Percentiles rank a stretch among this genome's conserved stretches.
Evolutionary conservation across 1,140 invertebrate species (phyloP).

Genomic region (Brachionus angularis): DNA sequence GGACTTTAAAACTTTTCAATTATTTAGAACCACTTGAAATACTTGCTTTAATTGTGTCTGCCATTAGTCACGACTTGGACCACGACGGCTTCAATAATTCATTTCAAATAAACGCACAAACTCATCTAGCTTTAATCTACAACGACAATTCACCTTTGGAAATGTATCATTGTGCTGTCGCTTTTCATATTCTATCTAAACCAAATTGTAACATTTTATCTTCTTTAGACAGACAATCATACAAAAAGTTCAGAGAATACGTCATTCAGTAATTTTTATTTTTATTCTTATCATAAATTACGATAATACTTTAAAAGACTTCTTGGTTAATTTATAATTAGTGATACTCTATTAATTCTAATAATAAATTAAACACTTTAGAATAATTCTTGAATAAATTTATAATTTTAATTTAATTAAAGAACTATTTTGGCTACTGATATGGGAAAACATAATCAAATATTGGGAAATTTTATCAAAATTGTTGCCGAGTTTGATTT

Average conservation of each 20-base stretch:
- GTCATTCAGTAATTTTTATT: slow-evolving; percentile 45
- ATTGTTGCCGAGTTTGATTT: slow-evolving; percentile 44
- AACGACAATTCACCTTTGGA: slow-evolving; percentile 83
- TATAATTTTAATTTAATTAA: slow-evolving; percentile 52
- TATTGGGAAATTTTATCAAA: slow-evolving; percentile 57
- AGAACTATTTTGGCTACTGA: slow-evolving; percentile 58
- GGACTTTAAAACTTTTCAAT: background rate
- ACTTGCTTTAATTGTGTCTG: slow-evolving; percentile 73
- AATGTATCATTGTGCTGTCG: slow-evolving; percentile 81
- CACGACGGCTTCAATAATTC: slow-evolving; percentile 61
- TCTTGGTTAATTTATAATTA: too few relatives aligned
- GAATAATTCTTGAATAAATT: background rate
- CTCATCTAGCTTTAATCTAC: slow-evolving; percentile 76
- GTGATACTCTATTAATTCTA: too few relatives aligned
- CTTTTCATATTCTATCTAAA: slow-evolving; percentile 71
- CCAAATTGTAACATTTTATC: slow-evolving; percentile 72
- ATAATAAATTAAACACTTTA: too few relatives aligned
- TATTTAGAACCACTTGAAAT: slow-evolving; percentile 72
- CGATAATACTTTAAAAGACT: too few relatives aligned
- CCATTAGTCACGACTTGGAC: slow-evolving; percentile 67
- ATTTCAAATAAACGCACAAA: slow-evolving; percentile 73
- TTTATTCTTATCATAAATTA: too few relatives aligned
- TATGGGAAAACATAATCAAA: slow-evolving; percentile 58
- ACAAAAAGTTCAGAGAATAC: slow-evolving; percentile 54
- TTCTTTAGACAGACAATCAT: slow-evolving; percentile 63